Base-by-base conservation (phyloP, 2,797 vertebrate species). In the Ceryle rudis region DNA sequence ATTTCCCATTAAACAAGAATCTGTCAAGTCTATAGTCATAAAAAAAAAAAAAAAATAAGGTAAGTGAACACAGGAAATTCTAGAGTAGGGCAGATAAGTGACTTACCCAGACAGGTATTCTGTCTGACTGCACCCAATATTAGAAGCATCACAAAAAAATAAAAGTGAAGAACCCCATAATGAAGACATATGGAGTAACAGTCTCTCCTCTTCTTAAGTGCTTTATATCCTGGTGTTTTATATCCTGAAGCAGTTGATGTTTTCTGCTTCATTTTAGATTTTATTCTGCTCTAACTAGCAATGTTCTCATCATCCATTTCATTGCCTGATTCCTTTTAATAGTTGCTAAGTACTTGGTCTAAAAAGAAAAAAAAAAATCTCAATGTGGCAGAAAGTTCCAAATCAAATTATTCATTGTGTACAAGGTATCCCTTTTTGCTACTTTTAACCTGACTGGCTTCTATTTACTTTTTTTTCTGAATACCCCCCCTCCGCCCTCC, bases 21-120 rank as follows among this genome's bases (percentile, higher is more conserved):
- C 31, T 89, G 25, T 35, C 65, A 52, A 33, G 37, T 66, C 66
- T 72, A 37, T 16, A 80, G 66, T 60, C 31, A 75, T 15, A 57
- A 97, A 61, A 97, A 93, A 80, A 42, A 49, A 41, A 57, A 97
- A 61, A 97, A 93, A 80, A 42, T 25, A 41, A 44, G 18, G 18
- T 18, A 84, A 77, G 31, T 33, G 37, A 86, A 67, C 28, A 61
- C 2, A 72, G 51, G 18, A 92, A 49, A 5, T 82, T 39, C 94
- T 1, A 87, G 11, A 81, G 33, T 14, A 85, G 75, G 57, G 22
- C 78, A 64, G 44, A 93, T 44, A 35, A 69, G 44, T 52, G 71
- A 88, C 71, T 55, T 18, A 25, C 54, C 49, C 60, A 71, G 55
- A 19, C 77, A 93, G 22, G 74, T 44, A 73, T 18, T 66, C 39